Evolutionary conservation across 2,888 invertebrate genomes (phyloP).

Genomic region (Eumerus sabulonum): DNA sequence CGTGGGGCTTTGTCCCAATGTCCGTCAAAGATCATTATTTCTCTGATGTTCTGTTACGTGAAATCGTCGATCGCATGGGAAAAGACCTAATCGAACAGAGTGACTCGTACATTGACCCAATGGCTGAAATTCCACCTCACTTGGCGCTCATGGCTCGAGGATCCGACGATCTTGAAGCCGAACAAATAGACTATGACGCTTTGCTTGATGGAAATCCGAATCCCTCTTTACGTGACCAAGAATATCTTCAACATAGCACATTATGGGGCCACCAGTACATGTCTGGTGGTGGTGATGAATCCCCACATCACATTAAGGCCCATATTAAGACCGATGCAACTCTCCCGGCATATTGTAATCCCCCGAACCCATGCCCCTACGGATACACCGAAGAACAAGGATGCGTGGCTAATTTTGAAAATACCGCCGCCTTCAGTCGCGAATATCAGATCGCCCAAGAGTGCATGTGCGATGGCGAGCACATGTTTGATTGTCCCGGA

Average conservation of each 20-base stretch:
- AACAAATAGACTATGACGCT: slow-evolving; percentile 86
- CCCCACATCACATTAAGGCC: slow-evolving; percentile 76
- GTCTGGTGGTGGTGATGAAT: slow-evolving; percentile 88
- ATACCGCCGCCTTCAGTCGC: slow-evolving; percentile 96
- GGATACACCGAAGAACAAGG: slow-evolving; percentile 93
- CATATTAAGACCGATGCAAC: slow-evolving; percentile 94
- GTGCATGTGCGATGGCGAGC: slow-evolving; percentile 98
- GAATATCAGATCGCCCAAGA: slow-evolving; percentile 94
- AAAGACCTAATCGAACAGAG: slow-evolving; percentile 84
- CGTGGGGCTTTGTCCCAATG: slow-evolving; percentile 46
- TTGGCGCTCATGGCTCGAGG: slow-evolving; percentile 80
- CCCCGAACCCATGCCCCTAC: slow-evolving; percentile 98
- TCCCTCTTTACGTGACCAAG: slow-evolving; percentile 91
- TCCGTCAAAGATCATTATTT: slow-evolving; percentile 82
- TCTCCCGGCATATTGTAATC: slow-evolving; percentile 98
- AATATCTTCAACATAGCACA: slow-evolving; percentile 90
- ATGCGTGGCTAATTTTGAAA: slow-evolving; percentile 94
- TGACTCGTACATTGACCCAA: slow-evolving; percentile 79
- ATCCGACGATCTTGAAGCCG: slow-evolving; percentile 81
- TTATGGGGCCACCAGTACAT: slow-evolving; percentile 88
- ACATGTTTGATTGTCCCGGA: slow-evolving; percentile 95
- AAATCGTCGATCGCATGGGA: slow-evolving; percentile 88
- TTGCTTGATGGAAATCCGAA: slow-evolving; percentile 84
- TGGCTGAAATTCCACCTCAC: slow-evolving; percentile 74
- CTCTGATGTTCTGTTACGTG: slow-evolving; percentile 86